Conservation (phyloP, 2,797 vertebrate genomes). For the Cossypha niveicapilla region DNA sequence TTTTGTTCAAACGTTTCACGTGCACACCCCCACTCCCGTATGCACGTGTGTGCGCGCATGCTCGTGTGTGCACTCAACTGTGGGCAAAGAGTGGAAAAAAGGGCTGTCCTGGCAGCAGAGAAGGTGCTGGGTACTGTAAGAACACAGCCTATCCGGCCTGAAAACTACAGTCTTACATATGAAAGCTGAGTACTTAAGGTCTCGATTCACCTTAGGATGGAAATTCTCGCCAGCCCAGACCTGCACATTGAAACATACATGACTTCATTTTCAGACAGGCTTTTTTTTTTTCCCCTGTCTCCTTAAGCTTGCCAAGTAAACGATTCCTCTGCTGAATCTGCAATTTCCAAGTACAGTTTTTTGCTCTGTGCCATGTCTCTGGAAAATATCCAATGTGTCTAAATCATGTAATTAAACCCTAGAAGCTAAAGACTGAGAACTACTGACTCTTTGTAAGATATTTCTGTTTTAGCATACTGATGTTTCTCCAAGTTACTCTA, state of each 20-base stretch:
- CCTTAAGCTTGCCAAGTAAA: slow-evolving; percentile 15
- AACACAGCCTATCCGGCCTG: not conserved
- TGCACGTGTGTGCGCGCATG: not conserved
- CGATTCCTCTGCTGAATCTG: slow-evolving; percentile 49
- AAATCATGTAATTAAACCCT: slow-evolving; percentile 40
- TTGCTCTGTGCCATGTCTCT: not conserved
- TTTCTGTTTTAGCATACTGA: not conserved
- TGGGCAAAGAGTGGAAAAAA: not conserved
- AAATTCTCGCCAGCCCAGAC: slow-evolving; percentile 22
- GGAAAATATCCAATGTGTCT: slow-evolving; percentile 1
- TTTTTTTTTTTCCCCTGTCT: not conserved
- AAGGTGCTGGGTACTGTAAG: not conserved
- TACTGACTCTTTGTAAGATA: not conserved
- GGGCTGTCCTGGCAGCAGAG: not conserved
- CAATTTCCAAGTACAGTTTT: slow-evolving; percentile 30
- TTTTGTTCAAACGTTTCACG: not conserved
- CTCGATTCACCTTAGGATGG: not conserved
- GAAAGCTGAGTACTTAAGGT: not conserved
- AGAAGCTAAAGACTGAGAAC: not conserved
- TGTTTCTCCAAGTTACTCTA: not conserved
- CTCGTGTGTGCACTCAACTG: not conserved
- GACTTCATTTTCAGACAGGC: slow-evolving; percentile 34
- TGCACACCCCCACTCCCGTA: not conserved
- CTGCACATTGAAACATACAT: slow-evolving; percentile 30
- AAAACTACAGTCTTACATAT: not conserved